phyloP scores from a whole-genome alignment of 2,797 vertebrate genomes.

The Peromyscus melanophrys region DNA sequence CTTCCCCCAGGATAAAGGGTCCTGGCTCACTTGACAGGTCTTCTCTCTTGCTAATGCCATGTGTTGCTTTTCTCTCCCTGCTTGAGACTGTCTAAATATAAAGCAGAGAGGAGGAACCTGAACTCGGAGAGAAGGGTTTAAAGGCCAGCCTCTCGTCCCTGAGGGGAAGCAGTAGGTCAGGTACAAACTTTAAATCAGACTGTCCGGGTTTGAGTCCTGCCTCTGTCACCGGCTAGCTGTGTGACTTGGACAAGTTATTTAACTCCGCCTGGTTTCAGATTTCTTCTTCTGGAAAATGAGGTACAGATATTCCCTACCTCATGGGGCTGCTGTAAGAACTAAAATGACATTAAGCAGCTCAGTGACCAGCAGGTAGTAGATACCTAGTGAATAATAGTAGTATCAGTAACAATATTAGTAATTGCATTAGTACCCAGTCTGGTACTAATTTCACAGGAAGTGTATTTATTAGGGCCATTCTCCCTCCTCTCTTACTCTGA shows the following conservation, averaged over 20 bases:
- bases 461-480: slow-evolving; percentile 30
- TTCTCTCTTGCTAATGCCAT: slow-evolving; percentile 38
- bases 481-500: neutral
- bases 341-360: slow-evolving; percentile 32
- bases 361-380: neutral
- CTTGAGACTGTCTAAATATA: neutral
- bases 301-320: slow-evolving; percentile 31
- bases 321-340: neutral
- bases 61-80: slow-evolving; percentile 11
- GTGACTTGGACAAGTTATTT: slow-evolving; percentile 49
- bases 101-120: slow-evolving; percentile 21
- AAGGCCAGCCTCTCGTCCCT: neutral
- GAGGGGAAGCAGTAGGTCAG: neutral
- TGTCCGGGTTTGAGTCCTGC: slow-evolving; percentile 9
- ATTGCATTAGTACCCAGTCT: slow-evolving; percentile 29
- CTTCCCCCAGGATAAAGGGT: neutral
- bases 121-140: slow-evolving; percentile 35
- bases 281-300: slow-evolving; percentile 57
- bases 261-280: slow-evolving; percentile 33
- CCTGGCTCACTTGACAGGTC: slow-evolving; percentile 19
- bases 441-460: slow-evolving; percentile 50
- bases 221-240: slow-evolving; percentile 17
- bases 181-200: neutral
- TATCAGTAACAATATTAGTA: slow-evolving; percentile 33
- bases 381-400: neutral